Percentiles rank a stretch among this genome's conserved stretches.
phyloP scores from a whole-genome alignment of 2,113 vertebrate genomes.

The Phaethon lepturus region DNA sequence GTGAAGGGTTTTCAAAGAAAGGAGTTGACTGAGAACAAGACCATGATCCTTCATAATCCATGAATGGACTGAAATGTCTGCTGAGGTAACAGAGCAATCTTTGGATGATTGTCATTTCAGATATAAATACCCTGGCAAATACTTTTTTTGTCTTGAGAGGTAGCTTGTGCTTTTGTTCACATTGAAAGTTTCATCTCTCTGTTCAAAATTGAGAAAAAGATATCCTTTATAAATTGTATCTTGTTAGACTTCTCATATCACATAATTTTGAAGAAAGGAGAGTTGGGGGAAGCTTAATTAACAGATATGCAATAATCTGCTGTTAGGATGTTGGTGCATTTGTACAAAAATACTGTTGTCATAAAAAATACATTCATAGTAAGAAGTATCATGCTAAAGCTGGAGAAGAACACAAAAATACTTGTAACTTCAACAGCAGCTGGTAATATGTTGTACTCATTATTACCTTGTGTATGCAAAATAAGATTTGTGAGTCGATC shows the following conservation, averaged over 20 bases:
- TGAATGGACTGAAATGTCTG: not conserved
- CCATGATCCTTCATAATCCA: not conserved
- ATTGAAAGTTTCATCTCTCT: not conserved
- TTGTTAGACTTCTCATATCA: not conserved
- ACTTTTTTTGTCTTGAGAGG: not conserved
- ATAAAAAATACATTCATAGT: not conserved
- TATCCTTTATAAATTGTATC: not conserved
- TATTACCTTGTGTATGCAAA: not conserved
- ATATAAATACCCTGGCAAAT: not conserved
- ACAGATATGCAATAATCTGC: not conserved
- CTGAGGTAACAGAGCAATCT: not conserved
- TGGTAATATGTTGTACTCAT: not conserved
- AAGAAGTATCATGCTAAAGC: not conserved
- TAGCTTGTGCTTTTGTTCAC: not conserved
- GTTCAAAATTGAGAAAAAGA: not conserved
- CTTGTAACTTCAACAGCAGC: not conserved
- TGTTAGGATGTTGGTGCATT: not conserved
- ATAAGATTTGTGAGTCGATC: not conserved
- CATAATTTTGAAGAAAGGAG: not conserved
- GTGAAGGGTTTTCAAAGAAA: not conserved
- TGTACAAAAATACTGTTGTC: not conserved
- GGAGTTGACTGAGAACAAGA: not conserved
- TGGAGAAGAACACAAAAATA: not conserved
- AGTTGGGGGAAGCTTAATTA: not conserved
- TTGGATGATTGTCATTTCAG: not conserved